A percentile compares a stretch with the other conserved stretches of the same genome.
Evolutionary conservation across 1,140 invertebrate species (phyloP).

Genomic region (Anagrus nilaparvatae): DNA sequence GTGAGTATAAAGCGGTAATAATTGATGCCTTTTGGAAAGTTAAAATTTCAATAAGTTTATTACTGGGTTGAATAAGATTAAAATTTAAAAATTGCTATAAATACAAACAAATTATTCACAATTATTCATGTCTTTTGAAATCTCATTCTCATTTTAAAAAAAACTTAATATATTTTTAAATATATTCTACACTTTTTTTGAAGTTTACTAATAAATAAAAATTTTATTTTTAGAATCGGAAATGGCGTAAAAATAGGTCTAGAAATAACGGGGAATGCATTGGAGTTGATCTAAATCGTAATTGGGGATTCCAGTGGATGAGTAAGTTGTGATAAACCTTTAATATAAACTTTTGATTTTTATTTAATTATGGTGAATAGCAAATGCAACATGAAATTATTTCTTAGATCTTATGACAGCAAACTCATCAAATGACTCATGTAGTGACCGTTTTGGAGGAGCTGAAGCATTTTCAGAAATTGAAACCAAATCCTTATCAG

Average conservation of each 20-base stretch:
- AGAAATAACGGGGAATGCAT: constrained; percentile 40
- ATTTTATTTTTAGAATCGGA: constrained; percentile 43
- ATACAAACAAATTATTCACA: background rate
- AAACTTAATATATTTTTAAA: constrained; percentile 1
- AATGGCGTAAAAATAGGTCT: constrained; percentile 63
- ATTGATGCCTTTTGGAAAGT: background rate
- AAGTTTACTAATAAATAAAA: constrained; percentile 1
- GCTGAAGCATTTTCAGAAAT: constrained; percentile 59
- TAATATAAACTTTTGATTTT: too few relatives aligned
- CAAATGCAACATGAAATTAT: background rate
- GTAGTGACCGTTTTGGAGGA: constrained; percentile 61
- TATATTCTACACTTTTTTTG: too few relatives aligned
- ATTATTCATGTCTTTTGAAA: background rate
- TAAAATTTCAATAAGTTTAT: background rate
- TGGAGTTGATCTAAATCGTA: constrained; percentile 64
- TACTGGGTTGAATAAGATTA: background rate
- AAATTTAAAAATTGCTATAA: background rate
- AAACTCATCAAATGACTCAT: constrained; percentile 57
- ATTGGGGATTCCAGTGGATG: constrained; percentile 63
- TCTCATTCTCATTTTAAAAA: constrained; percentile 3
- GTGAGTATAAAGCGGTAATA: background rate
- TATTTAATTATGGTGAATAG: background rate
- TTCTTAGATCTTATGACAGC: constrained; percentile 31
- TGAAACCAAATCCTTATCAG: constrained; percentile 52
- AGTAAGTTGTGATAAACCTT: constrained; percentile 25